phyloP scores from a whole-genome alignment of 2,888 invertebrate species.

The Tipula lateralis region DNA sequence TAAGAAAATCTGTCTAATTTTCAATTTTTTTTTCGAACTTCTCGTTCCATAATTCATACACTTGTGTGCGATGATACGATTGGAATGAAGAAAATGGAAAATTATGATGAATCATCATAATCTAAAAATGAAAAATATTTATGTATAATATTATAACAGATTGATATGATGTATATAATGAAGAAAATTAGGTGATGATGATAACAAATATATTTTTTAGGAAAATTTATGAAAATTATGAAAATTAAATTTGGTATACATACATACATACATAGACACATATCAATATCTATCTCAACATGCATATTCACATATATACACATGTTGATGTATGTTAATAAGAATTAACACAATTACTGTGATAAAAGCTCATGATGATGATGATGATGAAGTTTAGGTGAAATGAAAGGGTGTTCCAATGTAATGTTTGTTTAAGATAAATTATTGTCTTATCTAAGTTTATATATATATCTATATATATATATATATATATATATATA shows the following conservation, averaged over 20 bases:
- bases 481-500: too few species aligned
- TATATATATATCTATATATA: too few species aligned
- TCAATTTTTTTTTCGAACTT: background rate
- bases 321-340: constrained; percentile 13
- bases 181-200: constrained; percentile 24
- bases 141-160: background rate
- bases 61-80: background rate
- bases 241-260: background rate
- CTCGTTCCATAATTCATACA: background rate
- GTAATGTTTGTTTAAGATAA: background rate
- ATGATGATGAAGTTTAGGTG: constrained; percentile 24
- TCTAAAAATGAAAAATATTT: background rate
- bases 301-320: background rate
- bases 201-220: background rate
- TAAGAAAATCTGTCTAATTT: constrained; percentile 19
- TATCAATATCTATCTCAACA: background rate
- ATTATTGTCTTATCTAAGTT: background rate
- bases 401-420: constrained; percentile 9
- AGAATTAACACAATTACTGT: background rate
- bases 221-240: constrained; percentile 19
- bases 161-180: constrained; percentile 6
- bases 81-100: background rate
- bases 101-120: constrained; percentile 24
- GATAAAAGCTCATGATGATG: background rate
- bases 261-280: background rate